Percentiles rank a stretch among this genome's conserved stretches.
phyloP scores from a whole-genome alignment of 2,113 vertebrate genomes.

The Isurus oxyrinchus region DNA sequence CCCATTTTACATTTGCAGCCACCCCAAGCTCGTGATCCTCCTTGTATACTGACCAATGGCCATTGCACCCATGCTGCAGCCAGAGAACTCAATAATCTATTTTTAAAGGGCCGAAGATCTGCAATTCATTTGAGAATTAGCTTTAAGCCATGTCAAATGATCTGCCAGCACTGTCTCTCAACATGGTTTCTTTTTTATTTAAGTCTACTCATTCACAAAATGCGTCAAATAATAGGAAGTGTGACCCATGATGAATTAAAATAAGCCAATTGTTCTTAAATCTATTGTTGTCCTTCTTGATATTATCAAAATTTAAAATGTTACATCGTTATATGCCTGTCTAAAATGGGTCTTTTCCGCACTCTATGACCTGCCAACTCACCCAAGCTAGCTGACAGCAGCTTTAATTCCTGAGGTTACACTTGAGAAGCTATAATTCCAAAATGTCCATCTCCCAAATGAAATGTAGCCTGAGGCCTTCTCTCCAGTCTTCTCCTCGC shows the following conservation, averaged over 20 bases:
- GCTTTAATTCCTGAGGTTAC: conserved; percentile 25
- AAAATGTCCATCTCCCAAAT: conserved; percentile 3
- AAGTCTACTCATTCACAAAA: neutral
- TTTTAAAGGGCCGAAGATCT: neutral
- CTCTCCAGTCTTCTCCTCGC: neutral
- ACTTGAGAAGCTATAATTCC: conserved; percentile 24
- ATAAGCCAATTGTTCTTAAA: neutral
- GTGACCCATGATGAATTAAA: neutral
- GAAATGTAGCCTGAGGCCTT: neutral
- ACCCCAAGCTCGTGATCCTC: neutral
- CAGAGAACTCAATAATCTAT: neutral
- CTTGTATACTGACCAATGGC: neutral
- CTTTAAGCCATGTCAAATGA: neutral
- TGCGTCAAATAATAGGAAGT: neutral
- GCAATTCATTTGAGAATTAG: neutral
- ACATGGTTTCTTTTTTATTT: neutral
- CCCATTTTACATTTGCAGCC: neutral
- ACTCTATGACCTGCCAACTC: neutral
- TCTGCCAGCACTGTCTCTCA: neutral
- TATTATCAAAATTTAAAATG: neutral
- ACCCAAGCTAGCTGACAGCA: neutral
- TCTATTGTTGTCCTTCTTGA: neutral
- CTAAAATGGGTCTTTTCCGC: neutral
- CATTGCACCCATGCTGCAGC: neutral
- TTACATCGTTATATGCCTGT: neutral